These are phyloP conservation scores for Anoplophora glabripennis DNA, from an alignment of 1,140 invertebrate species.

Conservation along the genomic window DNA sequence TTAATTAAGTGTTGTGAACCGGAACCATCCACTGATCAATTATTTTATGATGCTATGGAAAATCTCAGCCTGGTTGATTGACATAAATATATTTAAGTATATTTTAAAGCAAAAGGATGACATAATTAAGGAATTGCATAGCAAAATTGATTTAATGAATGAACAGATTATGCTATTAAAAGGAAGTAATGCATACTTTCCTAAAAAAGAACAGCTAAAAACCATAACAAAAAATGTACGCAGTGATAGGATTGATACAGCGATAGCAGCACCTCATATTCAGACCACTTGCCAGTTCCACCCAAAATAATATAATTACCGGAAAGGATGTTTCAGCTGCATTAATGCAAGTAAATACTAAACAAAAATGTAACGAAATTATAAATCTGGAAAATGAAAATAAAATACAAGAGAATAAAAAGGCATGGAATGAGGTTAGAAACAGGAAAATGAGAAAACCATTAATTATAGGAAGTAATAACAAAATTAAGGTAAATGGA, in stretches of 20 bases:
- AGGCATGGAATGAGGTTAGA: no score
- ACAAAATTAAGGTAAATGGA: no score
- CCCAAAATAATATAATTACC: neutral
- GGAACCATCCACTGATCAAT: neutral
- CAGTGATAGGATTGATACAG: no score
- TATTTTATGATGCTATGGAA: constrained; percentile 1
- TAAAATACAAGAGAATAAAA: no score
- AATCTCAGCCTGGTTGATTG: constrained; percentile 1
- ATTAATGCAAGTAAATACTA: neutral
- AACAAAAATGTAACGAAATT: neutral
- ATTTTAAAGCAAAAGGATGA: neutral
- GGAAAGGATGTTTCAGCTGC: constrained; percentile 2
- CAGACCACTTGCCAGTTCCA: neutral
- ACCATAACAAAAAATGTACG: neutral
- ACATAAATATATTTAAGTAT: constrained; percentile 6
- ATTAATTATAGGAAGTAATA: no score
- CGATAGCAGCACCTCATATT: no score
- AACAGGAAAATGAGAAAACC: no score
- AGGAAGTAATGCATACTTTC: neutral
- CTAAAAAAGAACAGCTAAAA: neutral
- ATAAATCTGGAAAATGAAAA: neutral
- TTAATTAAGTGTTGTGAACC: constrained; percentile 3
- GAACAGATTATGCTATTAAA: neutral
- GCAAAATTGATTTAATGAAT: neutral
- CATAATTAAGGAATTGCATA: neutral